phyloP scores from a whole-genome alignment of 2,797 vertebrate species.

The Amphiprion clarkii region DNA sequence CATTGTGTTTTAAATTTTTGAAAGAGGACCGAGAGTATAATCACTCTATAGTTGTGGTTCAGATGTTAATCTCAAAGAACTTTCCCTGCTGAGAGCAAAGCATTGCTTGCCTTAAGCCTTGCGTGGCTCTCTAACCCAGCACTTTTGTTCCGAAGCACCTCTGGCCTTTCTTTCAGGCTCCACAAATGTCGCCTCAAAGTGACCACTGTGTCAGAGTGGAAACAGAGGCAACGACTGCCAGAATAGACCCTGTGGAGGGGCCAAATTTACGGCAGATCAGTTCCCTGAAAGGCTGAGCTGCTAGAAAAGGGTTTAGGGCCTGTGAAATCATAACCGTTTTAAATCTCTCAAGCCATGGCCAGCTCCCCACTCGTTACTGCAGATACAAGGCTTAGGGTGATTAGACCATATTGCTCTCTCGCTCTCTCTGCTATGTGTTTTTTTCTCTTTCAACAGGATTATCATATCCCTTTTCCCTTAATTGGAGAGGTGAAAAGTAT shows the following conservation, averaged over 20 bases:
- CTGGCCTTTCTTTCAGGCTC: conserved; percentile 56
- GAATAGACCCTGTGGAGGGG: conserved; percentile 31
- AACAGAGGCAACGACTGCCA: conserved; percentile 40
- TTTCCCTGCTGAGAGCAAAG: conserved; percentile 72
- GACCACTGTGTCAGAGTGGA: conserved; percentile 50
- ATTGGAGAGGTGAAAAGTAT: conserved; percentile 74
- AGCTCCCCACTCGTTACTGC: conserved; percentile 69
- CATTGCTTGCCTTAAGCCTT: conserved; percentile 50
- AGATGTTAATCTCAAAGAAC: conserved; percentile 70
- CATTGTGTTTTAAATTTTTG: conserved; percentile 23
- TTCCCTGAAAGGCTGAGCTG: conserved; percentile 47
- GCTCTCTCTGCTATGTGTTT: conserved; percentile 53
- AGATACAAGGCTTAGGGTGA: conserved; percentile 75
- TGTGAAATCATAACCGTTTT: conserved; percentile 75
- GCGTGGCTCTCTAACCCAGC: conserved; percentile 55
- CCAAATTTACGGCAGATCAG: conserved; percentile 52
- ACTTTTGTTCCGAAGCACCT: conserved; percentile 65
- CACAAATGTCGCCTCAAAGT: conserved; percentile 60
- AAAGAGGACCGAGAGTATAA: conserved; percentile 31
- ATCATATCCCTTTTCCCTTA: conserved; percentile 70
- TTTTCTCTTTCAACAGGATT: conserved; percentile 71
- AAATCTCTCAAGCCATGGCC: conserved; percentile 73
- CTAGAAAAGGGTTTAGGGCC: conserved; percentile 59
- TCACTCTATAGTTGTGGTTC: conserved; percentile 53
- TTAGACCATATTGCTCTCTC: conserved; percentile 68